Percentiles rank a stretch among this genome's conserved stretches.
Conservation (phyloP, 1,140 invertebrate species). For the Eumeta japonica region DNA sequence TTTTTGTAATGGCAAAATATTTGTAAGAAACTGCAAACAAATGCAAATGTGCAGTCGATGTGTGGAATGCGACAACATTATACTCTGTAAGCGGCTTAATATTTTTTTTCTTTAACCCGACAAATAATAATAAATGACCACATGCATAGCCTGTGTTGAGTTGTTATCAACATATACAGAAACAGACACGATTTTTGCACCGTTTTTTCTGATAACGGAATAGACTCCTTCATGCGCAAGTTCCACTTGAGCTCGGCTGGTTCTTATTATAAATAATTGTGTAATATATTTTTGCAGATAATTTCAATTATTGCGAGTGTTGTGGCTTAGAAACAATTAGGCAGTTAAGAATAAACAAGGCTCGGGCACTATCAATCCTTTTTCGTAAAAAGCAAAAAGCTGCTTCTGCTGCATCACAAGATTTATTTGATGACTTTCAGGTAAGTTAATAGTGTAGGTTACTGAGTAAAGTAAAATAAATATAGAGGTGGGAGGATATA, state of each 20-base stretch:
- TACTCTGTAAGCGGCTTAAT: constrained; percentile 17
- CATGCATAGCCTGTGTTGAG: constrained; percentile 13
- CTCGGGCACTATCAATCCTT: constrained; percentile 13
- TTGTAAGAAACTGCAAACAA: no score
- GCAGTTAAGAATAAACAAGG: no score
- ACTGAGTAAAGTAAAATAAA: constrained; percentile 11
- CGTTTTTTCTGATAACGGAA: constrained; percentile 13
- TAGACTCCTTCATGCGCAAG: constrained; percentile 11
- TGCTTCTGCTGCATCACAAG: constrained; percentile 11
- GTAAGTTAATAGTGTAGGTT: constrained; percentile 15
- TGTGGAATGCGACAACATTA: no score
- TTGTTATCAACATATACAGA: constrained; percentile 11
- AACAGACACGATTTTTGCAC: constrained; percentile 15
- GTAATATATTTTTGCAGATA: no score
- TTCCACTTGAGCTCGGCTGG: constrained; percentile 13
- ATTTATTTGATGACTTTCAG: constrained; percentile 15
- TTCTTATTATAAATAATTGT: constrained; percentile 10
- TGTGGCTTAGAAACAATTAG: no score
- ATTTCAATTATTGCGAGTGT: no score
- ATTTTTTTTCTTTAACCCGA: constrained; percentile 16
- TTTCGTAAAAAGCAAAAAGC: constrained; percentile 13
- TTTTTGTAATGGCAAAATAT: no score
- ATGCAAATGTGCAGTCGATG: constrained; percentile 16
- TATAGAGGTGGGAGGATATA: constrained; percentile 9
- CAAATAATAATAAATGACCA: constrained; percentile 15